Evolutionary conservation across 2,797 vertebrate species (phyloP).

Genomic region (Peromyscus attwateri): DNA sequence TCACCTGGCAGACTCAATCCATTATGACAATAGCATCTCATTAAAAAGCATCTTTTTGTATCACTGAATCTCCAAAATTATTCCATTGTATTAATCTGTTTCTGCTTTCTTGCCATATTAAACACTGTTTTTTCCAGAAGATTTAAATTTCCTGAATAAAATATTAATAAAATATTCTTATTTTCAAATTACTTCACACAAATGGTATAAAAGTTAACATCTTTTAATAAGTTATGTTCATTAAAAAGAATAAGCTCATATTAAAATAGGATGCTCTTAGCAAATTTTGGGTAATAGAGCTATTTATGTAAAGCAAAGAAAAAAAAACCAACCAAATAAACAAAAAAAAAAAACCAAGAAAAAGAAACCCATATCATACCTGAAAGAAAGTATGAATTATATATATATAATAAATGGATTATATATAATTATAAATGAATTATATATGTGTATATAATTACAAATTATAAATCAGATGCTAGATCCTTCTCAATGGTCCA

Average conservation of each 20-base stretch:
- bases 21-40: background rate
- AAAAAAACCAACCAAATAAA: background rate
- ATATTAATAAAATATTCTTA: slow-evolving; percentile 51
- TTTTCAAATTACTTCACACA: slow-evolving; percentile 40
- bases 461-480: slow-evolving; percentile 57
- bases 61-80: background rate
- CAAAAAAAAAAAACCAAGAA: background rate
- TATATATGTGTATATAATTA: background rate
- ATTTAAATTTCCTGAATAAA: slow-evolving; percentile 25
- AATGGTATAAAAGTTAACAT: background rate
- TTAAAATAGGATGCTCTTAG: slow-evolving; percentile 39
- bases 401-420: background rate
- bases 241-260: slow-evolving; percentile 31
- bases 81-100: slow-evolving; percentile 23
- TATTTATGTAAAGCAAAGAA: background rate
- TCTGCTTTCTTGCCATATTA: background rate
- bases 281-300: slow-evolving; percentile 2
- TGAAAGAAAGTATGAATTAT: background rate
- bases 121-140: background rate
- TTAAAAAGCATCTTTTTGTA: background rate
- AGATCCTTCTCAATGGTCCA: background rate
- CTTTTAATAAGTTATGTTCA: slow-evolving; percentile 21
- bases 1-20: background rate
- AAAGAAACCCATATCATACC: background rate
- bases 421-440: background rate